A percentile compares a stretch with the other conserved stretches of the same genome.
Conservation (phyloP, 2,113 vertebrate species). For the Zonotrichia leucophrys region DNA sequence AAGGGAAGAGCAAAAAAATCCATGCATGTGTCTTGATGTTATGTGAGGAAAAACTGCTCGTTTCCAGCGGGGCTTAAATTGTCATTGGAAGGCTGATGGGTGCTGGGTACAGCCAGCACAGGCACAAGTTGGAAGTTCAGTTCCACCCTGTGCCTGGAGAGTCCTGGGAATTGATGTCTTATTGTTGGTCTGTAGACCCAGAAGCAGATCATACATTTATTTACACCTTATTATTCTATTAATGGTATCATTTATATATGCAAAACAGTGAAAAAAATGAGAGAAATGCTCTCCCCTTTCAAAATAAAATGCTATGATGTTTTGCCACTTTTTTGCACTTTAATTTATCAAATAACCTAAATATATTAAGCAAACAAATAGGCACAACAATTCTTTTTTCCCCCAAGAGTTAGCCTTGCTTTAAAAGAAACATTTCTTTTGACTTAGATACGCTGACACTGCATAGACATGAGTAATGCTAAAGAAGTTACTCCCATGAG, state of each 20-base stretch:
- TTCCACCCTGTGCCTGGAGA: background rate
- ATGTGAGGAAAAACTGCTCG: background rate
- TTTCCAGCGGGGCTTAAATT: background rate
- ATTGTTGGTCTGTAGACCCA: background rate
- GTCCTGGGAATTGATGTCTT: background rate
- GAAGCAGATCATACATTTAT: background rate
- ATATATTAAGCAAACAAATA: background rate
- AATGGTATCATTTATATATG: too few species aligned
- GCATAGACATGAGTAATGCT: background rate
- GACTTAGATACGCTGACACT: background rate
- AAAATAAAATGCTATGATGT: background rate
- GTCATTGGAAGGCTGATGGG: background rate
- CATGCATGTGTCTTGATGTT: background rate
- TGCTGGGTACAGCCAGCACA: background rate
- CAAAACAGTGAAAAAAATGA: background rate
- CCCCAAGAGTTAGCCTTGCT: background rate
- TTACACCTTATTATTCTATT: background rate
- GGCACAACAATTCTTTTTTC: fast-evolving
- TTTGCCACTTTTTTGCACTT: background rate
- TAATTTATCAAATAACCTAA: background rate
- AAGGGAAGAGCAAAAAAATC: background rate
- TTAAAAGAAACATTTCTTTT: background rate
- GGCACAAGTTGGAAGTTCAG: background rate
- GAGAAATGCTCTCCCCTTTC: background rate
- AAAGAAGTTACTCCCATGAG: background rate